Conservation (phyloP, 2,113 vertebrate genomes). For the Antennarius striatus region DNA sequence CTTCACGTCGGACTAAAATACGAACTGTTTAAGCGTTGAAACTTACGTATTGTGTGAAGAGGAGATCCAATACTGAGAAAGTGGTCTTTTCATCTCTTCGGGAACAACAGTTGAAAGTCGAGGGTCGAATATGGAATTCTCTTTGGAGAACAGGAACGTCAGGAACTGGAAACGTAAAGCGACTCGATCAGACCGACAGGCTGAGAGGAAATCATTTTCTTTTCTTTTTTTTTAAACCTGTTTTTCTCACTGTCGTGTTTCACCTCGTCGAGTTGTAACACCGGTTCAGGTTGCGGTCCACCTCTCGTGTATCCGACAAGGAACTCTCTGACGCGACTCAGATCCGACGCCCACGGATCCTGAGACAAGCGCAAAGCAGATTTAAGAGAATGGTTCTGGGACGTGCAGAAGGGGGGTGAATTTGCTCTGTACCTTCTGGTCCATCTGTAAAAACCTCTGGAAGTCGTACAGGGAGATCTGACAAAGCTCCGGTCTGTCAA, state of each 20-base stretch:
- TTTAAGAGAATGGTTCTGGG: neutral
- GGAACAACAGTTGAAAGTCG: conserved; percentile 72
- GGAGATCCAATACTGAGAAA: conserved; percentile 91
- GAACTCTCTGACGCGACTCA: conserved; percentile 81
- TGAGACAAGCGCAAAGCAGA: conserved; percentile 39
- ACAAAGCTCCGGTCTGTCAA: conserved; percentile 85
- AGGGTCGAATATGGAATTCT: conserved; percentile 82
- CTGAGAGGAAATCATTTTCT: neutral
- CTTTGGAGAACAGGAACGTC: conserved; percentile 87
- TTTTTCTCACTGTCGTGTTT: neutral
- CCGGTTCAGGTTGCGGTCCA: conserved; percentile 76
- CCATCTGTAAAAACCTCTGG: conserved; percentile 87
- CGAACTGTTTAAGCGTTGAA: neutral
- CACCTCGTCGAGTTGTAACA: conserved; percentile 87
- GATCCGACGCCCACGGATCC: conserved; percentile 85
- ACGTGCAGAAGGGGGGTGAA: neutral
- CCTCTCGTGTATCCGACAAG: conserved; percentile 82
- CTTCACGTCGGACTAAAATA: too few species aligned
- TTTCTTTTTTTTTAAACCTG: neutral
- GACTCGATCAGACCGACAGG: neutral
- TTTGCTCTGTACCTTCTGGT: conserved; percentile 83
- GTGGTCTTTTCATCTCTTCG: conserved; percentile 85
- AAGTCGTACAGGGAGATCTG: conserved; percentile 88
- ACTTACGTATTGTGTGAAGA: conserved; percentile 89
- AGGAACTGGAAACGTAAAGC: conserved; percentile 77